A percentile compares a stretch with the other conserved stretches of the same genome.
Evolutionary conservation across 2,113 vertebrate species (phyloP).

Genomic region (Tiliqua scincoides): DNA sequence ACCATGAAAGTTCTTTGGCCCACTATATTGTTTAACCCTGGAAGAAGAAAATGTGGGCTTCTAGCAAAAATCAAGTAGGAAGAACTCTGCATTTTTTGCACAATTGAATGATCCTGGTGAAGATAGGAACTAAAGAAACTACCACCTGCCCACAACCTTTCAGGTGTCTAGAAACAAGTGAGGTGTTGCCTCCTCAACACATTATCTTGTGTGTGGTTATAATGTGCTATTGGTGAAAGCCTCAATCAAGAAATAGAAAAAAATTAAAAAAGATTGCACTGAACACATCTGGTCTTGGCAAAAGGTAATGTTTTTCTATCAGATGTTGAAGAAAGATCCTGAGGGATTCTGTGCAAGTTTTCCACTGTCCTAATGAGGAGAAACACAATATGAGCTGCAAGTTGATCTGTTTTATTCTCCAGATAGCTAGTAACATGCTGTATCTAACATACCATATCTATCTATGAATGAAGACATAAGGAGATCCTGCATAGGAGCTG

Average conservation of each 20-base stretch:
- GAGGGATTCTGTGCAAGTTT: not conserved
- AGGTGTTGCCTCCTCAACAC: not conserved
- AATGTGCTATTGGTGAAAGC: not conserved
- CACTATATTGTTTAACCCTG: not conserved
- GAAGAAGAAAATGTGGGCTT: not conserved
- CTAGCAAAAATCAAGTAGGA: not conserved
- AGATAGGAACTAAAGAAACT: not conserved
- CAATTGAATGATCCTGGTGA: not conserved
- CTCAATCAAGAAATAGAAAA: not conserved
- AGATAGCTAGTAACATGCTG: not conserved
- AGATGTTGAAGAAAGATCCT: not conserved
- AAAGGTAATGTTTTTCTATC: not conserved
- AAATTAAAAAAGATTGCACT: not conserved
- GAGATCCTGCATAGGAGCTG: not conserved
- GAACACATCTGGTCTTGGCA: not conserved
- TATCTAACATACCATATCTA: no score
- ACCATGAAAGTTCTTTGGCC: no score
- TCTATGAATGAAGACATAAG: not conserved
- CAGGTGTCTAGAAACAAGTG: not conserved
- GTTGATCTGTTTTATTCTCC: not conserved
- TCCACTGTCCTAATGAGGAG: not conserved
- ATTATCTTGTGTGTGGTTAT: not conserved
- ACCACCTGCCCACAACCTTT: not conserved
- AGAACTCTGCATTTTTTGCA: not conserved
- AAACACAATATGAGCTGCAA: constrained; percentile 9